phyloP scores from a whole-genome alignment of 2,888 invertebrate species.

The Monochamus alternatus region DNA sequence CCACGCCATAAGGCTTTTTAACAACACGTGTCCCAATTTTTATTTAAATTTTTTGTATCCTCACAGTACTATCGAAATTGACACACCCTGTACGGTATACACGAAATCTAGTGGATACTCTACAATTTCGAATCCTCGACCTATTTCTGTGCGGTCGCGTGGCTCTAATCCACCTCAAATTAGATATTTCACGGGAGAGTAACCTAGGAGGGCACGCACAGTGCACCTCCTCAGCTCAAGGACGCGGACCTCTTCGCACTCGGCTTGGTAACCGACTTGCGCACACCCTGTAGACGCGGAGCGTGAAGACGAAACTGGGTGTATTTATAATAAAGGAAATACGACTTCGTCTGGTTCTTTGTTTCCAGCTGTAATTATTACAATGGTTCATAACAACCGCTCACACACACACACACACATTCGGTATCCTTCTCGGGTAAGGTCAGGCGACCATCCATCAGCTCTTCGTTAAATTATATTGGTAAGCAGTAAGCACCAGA shows the following conservation, averaged over 20 bases:
- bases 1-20: too few relatives aligned
- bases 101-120: too few relatives aligned
- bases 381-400: conserved; percentile 35
- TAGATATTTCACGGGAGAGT: too few relatives aligned
- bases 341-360: conserved; percentile 55
- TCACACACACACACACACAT: conserved; percentile 20
- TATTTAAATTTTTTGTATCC: too few relatives aligned
- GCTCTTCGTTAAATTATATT: not conserved
- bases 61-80: too few relatives aligned
- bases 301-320: conserved; percentile 26
- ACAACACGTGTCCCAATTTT: too few relatives aligned
- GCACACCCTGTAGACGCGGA: conserved; percentile 23
- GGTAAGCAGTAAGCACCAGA: not conserved
- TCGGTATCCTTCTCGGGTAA: conserved; percentile 35
- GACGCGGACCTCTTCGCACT: not conserved
- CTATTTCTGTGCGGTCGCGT: too few relatives aligned
- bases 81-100: too few relatives aligned
- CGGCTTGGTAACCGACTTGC: not conserved
- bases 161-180: too few relatives aligned
- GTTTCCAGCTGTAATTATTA: conserved; percentile 58
- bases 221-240: too few relatives aligned
- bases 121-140: too few relatives aligned
- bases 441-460: conserved; percentile 2
- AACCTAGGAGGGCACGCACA: too few relatives aligned
- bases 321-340: conserved; percentile 60